Base-by-base conservation (phyloP, 2,888 invertebrate species). In the Melanchra persicariae region DNA sequence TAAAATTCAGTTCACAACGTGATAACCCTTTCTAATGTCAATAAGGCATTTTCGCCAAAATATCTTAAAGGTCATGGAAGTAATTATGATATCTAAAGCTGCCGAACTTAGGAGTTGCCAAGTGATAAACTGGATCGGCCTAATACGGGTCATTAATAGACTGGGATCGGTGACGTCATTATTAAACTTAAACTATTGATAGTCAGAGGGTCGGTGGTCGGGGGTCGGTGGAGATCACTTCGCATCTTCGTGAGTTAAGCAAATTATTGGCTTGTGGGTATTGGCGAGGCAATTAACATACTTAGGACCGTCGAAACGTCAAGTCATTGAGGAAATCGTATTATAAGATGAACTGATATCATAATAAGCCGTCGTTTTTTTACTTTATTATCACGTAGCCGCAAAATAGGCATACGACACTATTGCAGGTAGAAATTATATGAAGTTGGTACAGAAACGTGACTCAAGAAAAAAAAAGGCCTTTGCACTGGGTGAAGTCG, bases 141-240 rank as follows among this genome's bases (percentile, higher is more conserved):
- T 68, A 64, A 77, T 77, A 77, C 55, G 68, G 55, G 45, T 60
- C 73, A 73, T 60, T 77, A 73, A 63, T 68, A 40, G 51, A 64
- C 68, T 77, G 12, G 43, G 61, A 54, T 67, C 68, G 60, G 51
- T 61, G 9, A 68, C 51, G 62, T 68, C 63, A 68, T 64, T 64
- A 77, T 51, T 61, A 43, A 68, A 73, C 30, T 60, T 30, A 47
- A 63, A 77, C 68, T 77, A 57, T 77, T 64, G 60, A 64, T 47
- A 47, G 60, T 45, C 51, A 30, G 49, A 54, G 57, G 37, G 43
- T 49, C 34, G 24, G 57, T 17, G n/a, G n/a, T n/a, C n/a, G n/a
- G n/a, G n/a, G n/a, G n/a, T n/a, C n/a, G n/a, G n/a, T 40, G 19
- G n/a, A 61, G 30, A 55, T 45, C 47, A 59, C 24, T 74, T 61